phyloP scores from a whole-genome alignment of 2,113 vertebrate genomes.

The Plecotus auritus region DNA sequence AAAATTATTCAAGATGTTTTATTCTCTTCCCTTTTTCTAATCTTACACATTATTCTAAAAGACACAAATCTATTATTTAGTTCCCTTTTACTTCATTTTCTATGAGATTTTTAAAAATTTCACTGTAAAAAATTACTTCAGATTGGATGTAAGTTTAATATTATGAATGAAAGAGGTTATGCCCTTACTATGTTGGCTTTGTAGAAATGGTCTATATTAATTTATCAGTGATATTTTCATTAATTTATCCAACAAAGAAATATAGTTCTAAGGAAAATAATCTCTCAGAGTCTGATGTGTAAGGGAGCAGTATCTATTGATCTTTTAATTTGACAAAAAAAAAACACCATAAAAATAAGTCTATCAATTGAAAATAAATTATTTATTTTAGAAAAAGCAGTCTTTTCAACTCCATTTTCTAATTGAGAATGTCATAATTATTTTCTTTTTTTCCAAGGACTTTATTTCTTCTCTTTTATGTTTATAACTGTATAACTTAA shows the following conservation, averaged over 20 bases:
- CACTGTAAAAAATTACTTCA: background rate
- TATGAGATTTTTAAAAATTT: background rate
- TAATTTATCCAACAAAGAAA: slow-evolving; percentile 19
- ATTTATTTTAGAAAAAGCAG: background rate
- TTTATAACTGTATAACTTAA: background rate
- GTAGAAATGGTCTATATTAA: background rate
- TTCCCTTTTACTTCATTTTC: slow-evolving; percentile 28
- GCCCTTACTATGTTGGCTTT: slow-evolving; percentile 8
- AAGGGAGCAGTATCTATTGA: background rate
- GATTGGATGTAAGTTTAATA: background rate
- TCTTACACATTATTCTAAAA: background rate
- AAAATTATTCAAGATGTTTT: background rate
- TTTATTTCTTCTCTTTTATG: background rate
- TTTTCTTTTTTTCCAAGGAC: background rate
- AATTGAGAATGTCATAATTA: background rate
- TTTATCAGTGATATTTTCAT: slow-evolving; percentile 44
- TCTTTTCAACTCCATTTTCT: background rate
- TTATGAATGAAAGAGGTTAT: background rate
- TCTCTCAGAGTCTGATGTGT: background rate
- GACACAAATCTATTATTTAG: background rate
- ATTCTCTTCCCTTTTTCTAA: background rate
- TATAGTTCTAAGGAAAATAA: slow-evolving; percentile 20
- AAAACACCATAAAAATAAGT: slow-evolving; percentile 28
- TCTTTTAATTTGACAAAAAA: slow-evolving; percentile 21
- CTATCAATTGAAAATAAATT: background rate